phyloP scores from a whole-genome alignment of 2,797 vertebrate genomes.

The Tolypeutes matacus region DNA sequence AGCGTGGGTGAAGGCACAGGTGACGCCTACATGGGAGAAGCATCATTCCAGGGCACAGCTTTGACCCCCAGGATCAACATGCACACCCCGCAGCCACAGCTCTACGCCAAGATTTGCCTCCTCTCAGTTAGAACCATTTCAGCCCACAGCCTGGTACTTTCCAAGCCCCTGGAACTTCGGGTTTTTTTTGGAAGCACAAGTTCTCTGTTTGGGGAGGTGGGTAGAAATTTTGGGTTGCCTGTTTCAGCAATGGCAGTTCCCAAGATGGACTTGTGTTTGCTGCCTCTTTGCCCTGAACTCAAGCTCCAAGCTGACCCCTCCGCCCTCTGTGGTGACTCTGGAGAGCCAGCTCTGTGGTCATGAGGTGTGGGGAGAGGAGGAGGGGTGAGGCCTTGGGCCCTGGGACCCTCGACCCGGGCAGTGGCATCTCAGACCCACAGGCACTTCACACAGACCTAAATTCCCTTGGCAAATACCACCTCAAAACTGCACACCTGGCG shows the following conservation, averaged over 20 bases:
- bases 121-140: neutral
- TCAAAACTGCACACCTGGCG: neutral
- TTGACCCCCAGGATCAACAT: neutral
- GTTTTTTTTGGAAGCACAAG: neutral
- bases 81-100: neutral
- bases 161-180: neutral
- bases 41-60: neutral
- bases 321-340: neutral
- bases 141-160: neutral
- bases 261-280: neutral
- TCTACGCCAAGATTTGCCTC: accelerated
- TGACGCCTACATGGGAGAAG: neutral
- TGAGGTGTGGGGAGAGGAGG: neutral
- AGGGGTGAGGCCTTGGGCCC: too few species aligned
- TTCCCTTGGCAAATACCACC: neutral
- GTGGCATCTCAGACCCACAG: neutral
- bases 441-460: neutral
- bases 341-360: neutral
- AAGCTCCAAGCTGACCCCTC: neutral
- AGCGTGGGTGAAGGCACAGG: accelerated
- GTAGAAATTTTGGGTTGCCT: neutral
- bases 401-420: neutral
- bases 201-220: neutral
- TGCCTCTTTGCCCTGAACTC: neutral
- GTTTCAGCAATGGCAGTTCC: neutral